Percentiles rank a stretch among this genome's conserved stretches.
These are phyloP conservation scores for Phenganax subtilis DNA, from an alignment of 92 coral and sea anemone species.

Conservation along the genomic window DNA sequence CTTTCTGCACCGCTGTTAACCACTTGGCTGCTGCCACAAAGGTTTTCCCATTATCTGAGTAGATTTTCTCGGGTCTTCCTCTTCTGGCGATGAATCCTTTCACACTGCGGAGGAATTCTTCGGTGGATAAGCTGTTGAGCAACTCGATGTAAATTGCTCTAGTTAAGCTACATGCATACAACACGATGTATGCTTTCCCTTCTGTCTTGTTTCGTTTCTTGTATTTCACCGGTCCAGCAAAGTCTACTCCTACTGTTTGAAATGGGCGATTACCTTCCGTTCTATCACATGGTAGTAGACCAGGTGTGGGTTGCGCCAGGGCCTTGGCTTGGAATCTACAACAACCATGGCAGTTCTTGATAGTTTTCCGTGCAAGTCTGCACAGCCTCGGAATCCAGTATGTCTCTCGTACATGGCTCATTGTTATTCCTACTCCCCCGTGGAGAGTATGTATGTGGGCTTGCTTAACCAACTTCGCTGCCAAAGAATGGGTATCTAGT, in stretches of 20 bases:
- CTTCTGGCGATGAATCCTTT: conserved; percentile 1
- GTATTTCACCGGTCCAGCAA: conserved; percentile 54
- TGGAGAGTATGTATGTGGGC: conserved; percentile 51
- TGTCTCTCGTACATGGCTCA: conserved; percentile 48
- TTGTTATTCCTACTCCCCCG: conserved; percentile 52
- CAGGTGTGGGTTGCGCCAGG: conserved; percentile 54
- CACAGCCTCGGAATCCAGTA: conserved; percentile 56
- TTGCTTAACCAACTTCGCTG: conserved; percentile 44
- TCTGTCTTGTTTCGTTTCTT: conserved; percentile 39
- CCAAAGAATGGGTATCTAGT: conserved; percentile 29
- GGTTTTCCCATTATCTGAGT: conserved; percentile 2
- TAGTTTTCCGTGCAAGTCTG: conserved; percentile 43
- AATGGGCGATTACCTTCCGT: conserved; percentile 44
- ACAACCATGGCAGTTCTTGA: conserved; percentile 31
- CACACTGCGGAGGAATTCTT: conserved; percentile 32
- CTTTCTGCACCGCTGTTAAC: neutral
- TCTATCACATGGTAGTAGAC: conserved; percentile 48
- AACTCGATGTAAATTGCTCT: conserved; percentile 51
- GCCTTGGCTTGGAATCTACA: neutral
- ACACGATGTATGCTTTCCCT: conserved; percentile 47
- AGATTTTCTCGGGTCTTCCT: conserved; percentile 1
- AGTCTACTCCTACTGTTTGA: conserved; percentile 46
- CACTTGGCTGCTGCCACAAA: conserved; percentile 16
- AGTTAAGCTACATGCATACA: conserved; percentile 22
- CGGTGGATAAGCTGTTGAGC: conserved; percentile 44